Base-by-base conservation (phyloP, 2,888 invertebrate genomes). In the Clanis bilineata region DNA sequence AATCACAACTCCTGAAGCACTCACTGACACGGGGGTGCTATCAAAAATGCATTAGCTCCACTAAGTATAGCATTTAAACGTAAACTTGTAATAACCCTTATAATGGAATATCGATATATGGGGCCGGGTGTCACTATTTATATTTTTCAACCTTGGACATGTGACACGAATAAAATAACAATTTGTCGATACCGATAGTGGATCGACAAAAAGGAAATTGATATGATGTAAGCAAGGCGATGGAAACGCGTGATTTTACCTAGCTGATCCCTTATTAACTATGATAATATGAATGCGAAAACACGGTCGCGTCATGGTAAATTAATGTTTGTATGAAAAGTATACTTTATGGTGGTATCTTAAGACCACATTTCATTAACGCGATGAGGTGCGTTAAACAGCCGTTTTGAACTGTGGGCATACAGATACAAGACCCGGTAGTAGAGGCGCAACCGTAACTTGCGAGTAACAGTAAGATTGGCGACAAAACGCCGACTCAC, bases 401-500 rank as follows among this genome's bases (percentile, higher is more conserved):
- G n/a, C n/a, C n/a, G n/a, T n/a, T n/a, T n/a, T n/a, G n/a, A n/a
- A n/a, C n/a, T n/a, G n/a, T n/a, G n/a, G n/a, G n/a, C n/a, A n/a
- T n/a, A n/a, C n/a, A n/a, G n/a, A n/a, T n/a, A n/a, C n/a, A n/a
- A n/a, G n/a, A n/a, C n/a, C n/a, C n/a, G n/a, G n/a, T n/a, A n/a
- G n/a, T n/a, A n/a, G 75, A 76, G 79, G 82, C 75, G 71, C 83
- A 18, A 18, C 18, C 41, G 7, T 41, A 41, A 85, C 85, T 83
- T 85, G 86, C 75, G 77, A 77, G 76, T 83, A 76, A 79, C 76
- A 73, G 72, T 82, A 87, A 88, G 89, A 87, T 85, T 83, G 80
- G 73, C 68, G 74, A 76, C 79, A 79, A 88, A 90, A 82, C 77
- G 90, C 84, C 81, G 77, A 89, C 85, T 92, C 91, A 92, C 83